These are phyloP conservation scores for Zingel zingel DNA, from an alignment of 2,113 vertebrate species.

Conservation along the genomic window DNA sequence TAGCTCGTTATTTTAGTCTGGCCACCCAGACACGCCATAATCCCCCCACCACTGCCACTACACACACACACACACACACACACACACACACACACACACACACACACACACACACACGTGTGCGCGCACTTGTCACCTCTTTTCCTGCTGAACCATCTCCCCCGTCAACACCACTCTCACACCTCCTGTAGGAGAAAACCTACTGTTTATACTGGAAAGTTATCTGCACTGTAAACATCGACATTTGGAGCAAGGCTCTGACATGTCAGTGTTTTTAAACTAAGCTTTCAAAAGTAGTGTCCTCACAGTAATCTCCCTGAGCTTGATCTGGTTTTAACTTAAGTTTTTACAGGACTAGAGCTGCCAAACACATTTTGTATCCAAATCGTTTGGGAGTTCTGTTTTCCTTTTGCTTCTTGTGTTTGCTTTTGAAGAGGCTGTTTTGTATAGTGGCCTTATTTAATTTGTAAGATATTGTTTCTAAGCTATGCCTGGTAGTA, in stretches of 20 bases:
- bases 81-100: conserved; percentile 14
- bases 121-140: conserved; percentile 64
- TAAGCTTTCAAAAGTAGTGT: conserved; percentile 39
- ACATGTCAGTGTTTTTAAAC: conserved; percentile 36
- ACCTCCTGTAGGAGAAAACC: conserved; percentile 57
- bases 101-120: conserved; percentile 30
- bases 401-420: conserved; percentile 18
- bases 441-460: conserved; percentile 49
- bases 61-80: conserved; percentile 26
- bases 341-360: conserved; percentile 45
- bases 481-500: conserved; percentile 31
- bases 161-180: conserved; percentile 52
- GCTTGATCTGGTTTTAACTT: conserved; percentile 43
- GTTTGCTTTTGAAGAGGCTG: conserved; percentile 52
- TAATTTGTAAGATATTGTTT: conserved; percentile 43
- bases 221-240: conserved; percentile 81
- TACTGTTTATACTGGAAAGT: conserved; percentile 77
- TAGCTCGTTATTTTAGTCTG: conserved; percentile 50
- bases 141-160: conserved; percentile 36
- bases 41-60: conserved; percentile 26
- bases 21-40: conserved; percentile 53
- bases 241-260: conserved; percentile 54
- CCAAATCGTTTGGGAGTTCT: conserved; percentile 3
- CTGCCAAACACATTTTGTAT: conserved; percentile 57
- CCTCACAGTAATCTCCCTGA: conserved; percentile 48